phyloP scores from a whole-genome alignment of 2,797 vertebrate genomes.

The Chelidonichthys spinosus region DNA sequence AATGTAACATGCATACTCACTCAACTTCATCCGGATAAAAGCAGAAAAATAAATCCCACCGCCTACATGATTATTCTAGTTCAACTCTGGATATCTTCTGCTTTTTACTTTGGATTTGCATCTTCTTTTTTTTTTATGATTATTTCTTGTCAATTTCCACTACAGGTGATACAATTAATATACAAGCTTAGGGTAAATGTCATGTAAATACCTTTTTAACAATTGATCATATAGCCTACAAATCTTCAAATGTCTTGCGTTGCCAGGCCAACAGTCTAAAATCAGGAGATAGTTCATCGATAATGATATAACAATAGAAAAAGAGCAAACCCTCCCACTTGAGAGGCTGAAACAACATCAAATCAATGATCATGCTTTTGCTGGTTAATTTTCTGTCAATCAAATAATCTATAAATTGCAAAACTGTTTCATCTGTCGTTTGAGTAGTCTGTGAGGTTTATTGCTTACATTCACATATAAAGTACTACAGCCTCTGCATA shows the following conservation, averaged over 20 bases:
- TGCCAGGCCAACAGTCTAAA: neutral
- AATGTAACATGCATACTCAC: constrained; percentile 46
- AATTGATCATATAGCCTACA: neutral
- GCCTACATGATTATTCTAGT: constrained; percentile 3
- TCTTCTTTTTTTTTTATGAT: neutral
- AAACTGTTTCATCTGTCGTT: neutral
- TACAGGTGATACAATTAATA: neutral
- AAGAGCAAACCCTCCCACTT: neutral
- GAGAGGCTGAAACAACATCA: neutral
- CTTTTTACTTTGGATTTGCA: neutral
- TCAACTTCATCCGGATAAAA: constrained; percentile 47
- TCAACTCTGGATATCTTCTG: constrained; percentile 16
- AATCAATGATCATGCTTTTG: neutral
- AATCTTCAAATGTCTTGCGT: neutral
- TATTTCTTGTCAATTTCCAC: constrained; percentile 5
- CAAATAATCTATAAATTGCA: neutral
- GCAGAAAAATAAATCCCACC: constrained; percentile 44
- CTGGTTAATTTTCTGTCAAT: neutral
- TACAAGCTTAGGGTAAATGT: neutral
- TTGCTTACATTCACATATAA: neutral
- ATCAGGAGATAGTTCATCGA: neutral
- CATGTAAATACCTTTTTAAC: neutral
- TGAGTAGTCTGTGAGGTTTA: neutral
- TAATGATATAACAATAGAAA: neutral
- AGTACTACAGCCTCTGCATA: neutral